phyloP scores from a whole-genome alignment of 2,888 invertebrate species.

The Cheilosia grossa region DNA sequence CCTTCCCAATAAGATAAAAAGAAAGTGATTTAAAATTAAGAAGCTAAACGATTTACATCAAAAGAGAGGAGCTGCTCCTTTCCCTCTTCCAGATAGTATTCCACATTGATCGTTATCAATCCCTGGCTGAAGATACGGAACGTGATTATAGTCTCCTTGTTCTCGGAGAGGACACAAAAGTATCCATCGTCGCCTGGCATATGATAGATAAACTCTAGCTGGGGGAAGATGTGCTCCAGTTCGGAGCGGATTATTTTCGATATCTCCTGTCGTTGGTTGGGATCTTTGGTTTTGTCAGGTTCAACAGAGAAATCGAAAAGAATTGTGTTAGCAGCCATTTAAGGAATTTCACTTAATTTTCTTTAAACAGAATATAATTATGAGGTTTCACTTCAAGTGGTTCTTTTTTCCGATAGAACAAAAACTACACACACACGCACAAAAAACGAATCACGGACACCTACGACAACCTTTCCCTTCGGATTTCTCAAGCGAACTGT shows the following conservation, averaged over 20 bases:
- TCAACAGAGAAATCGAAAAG: slow-evolving; percentile 92
- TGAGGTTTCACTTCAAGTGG: slow-evolving; percentile 7
- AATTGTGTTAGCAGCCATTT: slow-evolving; percentile 91
- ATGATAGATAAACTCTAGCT: slow-evolving; percentile 88
- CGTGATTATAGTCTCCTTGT: slow-evolving; percentile 88
- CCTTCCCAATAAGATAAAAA: slow-evolving; percentile 8
- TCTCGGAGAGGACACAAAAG: slow-evolving; percentile 88
- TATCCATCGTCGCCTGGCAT: slow-evolving; percentile 88
- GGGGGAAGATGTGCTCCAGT: slow-evolving; percentile 88
- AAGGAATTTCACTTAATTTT: slow-evolving; percentile 6
- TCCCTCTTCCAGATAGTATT: slow-evolving; percentile 90
- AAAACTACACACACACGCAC: slow-evolving; percentile 20
- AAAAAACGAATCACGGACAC: not conserved
- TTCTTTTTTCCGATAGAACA: not conserved
- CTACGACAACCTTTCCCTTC: not conserved
- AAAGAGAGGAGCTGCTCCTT: slow-evolving; percentile 89
- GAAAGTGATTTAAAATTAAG: not conserved
- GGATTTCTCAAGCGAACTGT: slow-evolving; percentile 55
- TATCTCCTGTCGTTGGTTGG: slow-evolving; percentile 87
- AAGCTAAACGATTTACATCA: slow-evolving; percentile 86
- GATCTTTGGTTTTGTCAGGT: slow-evolving; percentile 87
- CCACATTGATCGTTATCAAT: slow-evolving; percentile 91
- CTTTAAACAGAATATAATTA: not conserved
- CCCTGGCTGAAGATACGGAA: slow-evolving; percentile 90
- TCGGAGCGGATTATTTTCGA: slow-evolving; percentile 88